Evolutionary conservation across 2,797 vertebrate species (phyloP).

Genomic region (Antennarius maculatus): DNA sequence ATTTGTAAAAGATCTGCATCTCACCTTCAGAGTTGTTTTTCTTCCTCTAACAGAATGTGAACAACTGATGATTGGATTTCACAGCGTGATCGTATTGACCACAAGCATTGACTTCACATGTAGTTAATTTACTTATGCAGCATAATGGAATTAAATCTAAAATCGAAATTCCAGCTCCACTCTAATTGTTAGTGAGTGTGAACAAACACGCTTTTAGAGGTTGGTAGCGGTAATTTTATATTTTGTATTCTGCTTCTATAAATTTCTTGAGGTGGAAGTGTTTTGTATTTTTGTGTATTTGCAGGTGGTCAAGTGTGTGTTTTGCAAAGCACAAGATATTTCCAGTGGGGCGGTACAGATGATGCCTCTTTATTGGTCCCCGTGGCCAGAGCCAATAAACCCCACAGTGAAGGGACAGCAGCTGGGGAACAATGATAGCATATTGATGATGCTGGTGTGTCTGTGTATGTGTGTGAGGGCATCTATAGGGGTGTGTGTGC

Average conservation of each 20-base stretch:
- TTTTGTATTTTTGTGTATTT: slow-evolving; percentile 12
- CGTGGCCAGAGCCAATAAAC: slow-evolving; percentile 71
- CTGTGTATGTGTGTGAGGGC: slow-evolving; percentile 7
- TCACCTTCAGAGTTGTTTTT: too few relatives aligned
- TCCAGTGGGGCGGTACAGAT: slow-evolving; percentile 51
- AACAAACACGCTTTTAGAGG: slow-evolving; percentile 9
- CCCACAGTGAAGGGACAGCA: slow-evolving; percentile 66
- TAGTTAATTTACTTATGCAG: too few relatives aligned
- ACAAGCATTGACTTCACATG: too few relatives aligned
- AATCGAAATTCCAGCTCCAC: too few relatives aligned
- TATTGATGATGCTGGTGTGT: slow-evolving; percentile 67
- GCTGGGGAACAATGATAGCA: slow-evolving; percentile 77
- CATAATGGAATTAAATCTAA: too few relatives aligned
- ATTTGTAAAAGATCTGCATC: too few relatives aligned
- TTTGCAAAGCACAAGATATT: slow-evolving; percentile 8
- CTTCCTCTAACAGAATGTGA: too few relatives aligned
- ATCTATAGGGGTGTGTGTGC: neutral
- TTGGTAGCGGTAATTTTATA: slow-evolving; percentile 8
- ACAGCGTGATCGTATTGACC: too few relatives aligned
- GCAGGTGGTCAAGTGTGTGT: slow-evolving; percentile 1
- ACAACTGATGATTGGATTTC: too few relatives aligned
- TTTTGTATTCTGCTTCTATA: slow-evolving; percentile 17
- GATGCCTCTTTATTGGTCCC: slow-evolving; percentile 71
- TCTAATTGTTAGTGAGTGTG: slow-evolving; percentile 1
- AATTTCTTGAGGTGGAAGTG: slow-evolving; percentile 23